phyloP scores from a whole-genome alignment of 2,113 vertebrate species.

The Litocranius walleri region DNA sequence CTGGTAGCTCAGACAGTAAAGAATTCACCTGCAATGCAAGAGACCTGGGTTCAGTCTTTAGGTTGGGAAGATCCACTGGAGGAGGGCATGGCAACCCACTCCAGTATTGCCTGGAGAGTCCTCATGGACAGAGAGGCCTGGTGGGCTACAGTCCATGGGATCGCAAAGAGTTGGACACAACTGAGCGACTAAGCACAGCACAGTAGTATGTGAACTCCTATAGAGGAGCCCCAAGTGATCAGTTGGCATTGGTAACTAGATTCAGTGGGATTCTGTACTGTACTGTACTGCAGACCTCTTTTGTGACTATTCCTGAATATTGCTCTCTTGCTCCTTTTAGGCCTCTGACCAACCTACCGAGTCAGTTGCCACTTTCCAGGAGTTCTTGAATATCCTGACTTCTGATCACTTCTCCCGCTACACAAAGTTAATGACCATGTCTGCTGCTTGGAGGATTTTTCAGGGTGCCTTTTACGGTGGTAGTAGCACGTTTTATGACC shows the following conservation, averaged over 20 bases:
- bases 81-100: not conserved
- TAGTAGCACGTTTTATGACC: not conserved
- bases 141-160: not conserved
- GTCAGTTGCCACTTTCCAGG: not conserved
- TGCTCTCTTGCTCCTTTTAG: not conserved
- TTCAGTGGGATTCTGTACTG: not conserved
- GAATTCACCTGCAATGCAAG: not conserved
- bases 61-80: not conserved
- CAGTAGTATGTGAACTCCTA: not conserved
- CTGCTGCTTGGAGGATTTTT: not conserved
- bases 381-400: not conserved
- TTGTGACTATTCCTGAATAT: not conserved
- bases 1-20: not conserved
- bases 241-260: not conserved
- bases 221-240: no score
- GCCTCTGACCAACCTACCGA: not conserved
- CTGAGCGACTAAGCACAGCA: not conserved
- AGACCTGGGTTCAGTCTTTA: not conserved
- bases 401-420: not conserved
- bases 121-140: not conserved
- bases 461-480: not conserved
- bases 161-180: accelerated
- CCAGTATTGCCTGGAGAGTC: not conserved
- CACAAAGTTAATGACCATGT: not conserved
- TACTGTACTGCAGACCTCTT: not conserved